A percentile compares a stretch with the other conserved stretches of the same genome.
Evolutionary conservation across 2,888 invertebrate genomes (phyloP).

Genomic region (Morinoia aosen): DNA sequence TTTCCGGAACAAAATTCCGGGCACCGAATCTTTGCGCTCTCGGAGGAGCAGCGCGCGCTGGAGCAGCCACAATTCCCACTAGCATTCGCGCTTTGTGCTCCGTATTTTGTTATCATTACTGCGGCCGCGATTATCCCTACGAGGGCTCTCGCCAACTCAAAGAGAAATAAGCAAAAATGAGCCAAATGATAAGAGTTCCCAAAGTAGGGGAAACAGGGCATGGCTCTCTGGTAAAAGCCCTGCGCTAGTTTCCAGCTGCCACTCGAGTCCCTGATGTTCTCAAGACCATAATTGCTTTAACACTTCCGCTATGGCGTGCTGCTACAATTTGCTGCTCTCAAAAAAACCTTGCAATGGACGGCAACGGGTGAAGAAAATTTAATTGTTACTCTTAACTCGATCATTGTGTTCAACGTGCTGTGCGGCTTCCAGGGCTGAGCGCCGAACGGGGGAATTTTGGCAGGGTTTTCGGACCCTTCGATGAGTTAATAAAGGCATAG

Average conservation of each 20-base stretch:
- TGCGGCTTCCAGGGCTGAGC: too few relatives aligned
- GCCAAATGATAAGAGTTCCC: neutral
- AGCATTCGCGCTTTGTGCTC: neutral
- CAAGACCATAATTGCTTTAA: constrained; percentile 30
- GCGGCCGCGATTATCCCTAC: constrained; percentile 24
- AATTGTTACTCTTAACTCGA: constrained; percentile 13
- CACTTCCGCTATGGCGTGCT: constrained; percentile 27
- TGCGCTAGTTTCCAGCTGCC: constrained; percentile 5
- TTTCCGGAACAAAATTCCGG: neutral
- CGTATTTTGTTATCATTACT: constrained; percentile 44
- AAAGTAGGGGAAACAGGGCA: neutral
- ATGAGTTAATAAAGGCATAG: too few relatives aligned
- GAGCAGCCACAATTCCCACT: neutral
- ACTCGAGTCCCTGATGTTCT: neutral
- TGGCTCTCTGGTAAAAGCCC: neutral
- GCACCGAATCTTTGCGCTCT: neutral
- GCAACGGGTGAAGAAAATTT: constrained; percentile 9
- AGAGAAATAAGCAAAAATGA: constrained; percentile 5
- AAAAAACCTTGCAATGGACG: neutral
- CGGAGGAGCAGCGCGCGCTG: neutral
- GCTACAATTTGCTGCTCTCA: neutral
- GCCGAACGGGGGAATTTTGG: too few relatives aligned
- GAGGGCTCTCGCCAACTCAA: neutral
- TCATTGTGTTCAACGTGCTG: neutral
- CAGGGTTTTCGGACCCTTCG: too few relatives aligned